Evolutionary conservation across 2,888 invertebrate genomes (phyloP).

Genomic region (Zaprionus bogoriensis): DNA sequence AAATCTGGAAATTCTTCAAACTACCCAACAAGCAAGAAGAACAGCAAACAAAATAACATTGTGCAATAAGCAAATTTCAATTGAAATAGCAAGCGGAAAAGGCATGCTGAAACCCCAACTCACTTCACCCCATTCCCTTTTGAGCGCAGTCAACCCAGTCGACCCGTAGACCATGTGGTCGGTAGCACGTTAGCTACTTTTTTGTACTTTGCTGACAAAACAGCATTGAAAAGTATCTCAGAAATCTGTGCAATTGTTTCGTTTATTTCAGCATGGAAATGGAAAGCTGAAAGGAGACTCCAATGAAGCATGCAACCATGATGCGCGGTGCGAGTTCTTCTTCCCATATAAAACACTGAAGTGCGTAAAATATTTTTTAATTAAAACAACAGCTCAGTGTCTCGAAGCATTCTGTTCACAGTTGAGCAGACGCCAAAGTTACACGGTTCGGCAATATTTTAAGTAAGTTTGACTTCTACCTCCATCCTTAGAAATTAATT

Average conservation of each 20-base stretch:
- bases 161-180: slow-evolving; percentile 5
- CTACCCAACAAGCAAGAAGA: slow-evolving; percentile 24
- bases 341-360: too few species aligned
- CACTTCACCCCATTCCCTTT: neutral
- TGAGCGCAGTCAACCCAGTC: slow-evolving; percentile 5
- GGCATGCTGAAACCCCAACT: slow-evolving; percentile 39
- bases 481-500: too few species aligned
- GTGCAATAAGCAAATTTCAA: slow-evolving; percentile 73
- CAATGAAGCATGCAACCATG: slow-evolving; percentile 2
- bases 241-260: slow-evolving; percentile 53
- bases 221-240: slow-evolving; percentile 42
- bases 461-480: too few species aligned
- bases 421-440: too few species aligned
- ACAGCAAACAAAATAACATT: slow-evolving; percentile 59
- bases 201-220: slow-evolving; percentile 13
- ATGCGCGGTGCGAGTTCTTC: too few species aligned
- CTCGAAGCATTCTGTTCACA: neutral
- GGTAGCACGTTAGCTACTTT: slow-evolving; percentile 19
- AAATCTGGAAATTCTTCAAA: slow-evolving; percentile 57
- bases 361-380: slow-evolving; percentile 36
- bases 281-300: neutral
- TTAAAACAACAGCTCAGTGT: slow-evolving; percentile 16
- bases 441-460: too few species aligned
- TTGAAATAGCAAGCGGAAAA: slow-evolving; percentile 69
- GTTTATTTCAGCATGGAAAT: slow-evolving; percentile 25